Percentiles rank a stretch among this genome's conserved stretches.
phyloP scores from a whole-genome alignment of 1,140 invertebrate genomes.

The Saxidomus purpurata region DNA sequence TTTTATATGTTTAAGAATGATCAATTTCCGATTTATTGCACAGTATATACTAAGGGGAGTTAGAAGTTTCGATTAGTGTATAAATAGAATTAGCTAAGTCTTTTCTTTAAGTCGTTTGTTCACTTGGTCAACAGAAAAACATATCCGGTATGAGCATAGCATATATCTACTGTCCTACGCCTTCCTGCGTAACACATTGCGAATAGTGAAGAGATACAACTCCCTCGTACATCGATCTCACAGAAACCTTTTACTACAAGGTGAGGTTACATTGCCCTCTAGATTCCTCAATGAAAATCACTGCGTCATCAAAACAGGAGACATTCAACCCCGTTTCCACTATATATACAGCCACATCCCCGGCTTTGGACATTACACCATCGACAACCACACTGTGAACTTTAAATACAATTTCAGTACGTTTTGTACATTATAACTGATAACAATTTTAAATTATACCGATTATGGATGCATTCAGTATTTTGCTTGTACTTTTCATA shows the following conservation, averaged over 20 bases:
- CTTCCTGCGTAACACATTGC: neutral
- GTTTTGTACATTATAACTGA: too few relatives aligned
- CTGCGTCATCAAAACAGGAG: neutral
- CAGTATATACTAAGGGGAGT: too few relatives aligned
- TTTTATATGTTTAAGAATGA: too few relatives aligned
- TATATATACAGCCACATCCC: neutral
- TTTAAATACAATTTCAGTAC: too few relatives aligned
- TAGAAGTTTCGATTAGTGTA: too few relatives aligned
- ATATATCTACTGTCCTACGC: too few relatives aligned
- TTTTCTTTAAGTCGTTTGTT: too few relatives aligned
- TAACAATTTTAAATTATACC: neutral
- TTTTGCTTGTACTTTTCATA: neutral
- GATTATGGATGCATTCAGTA: neutral
- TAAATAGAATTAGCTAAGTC: too few relatives aligned
- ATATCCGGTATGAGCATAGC: too few relatives aligned
- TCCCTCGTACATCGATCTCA: neutral
- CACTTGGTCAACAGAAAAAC: too few relatives aligned
- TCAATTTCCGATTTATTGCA: too few relatives aligned
- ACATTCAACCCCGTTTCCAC: neutral
- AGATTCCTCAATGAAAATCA: neutral
- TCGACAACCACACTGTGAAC: neutral
- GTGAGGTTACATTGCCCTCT: neutral
- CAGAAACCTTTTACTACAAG: too few relatives aligned
- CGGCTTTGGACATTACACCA: neutral
- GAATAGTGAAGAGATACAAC: neutral